Base-by-base conservation (phyloP, 2,113 vertebrate species). In the Pomatorhinus ruficollis region DNA sequence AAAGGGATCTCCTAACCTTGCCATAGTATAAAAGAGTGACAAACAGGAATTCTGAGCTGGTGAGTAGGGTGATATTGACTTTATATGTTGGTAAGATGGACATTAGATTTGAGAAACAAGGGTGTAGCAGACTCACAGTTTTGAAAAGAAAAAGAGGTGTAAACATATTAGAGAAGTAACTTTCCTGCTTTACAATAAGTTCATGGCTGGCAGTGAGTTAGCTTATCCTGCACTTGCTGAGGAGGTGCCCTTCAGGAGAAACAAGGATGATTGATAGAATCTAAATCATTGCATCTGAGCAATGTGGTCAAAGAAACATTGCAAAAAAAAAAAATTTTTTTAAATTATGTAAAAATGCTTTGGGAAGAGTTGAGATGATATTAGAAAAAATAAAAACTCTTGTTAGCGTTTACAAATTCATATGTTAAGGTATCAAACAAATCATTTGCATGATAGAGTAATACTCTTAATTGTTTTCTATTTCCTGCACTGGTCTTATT, bases 1-100 rank as follows among this genome's bases (percentile, higher is more conserved):
- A 94, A 96, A 80, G 17, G 28, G 75, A 64, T 44, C 86, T 84
- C 20, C 31, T 70, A 96, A 90, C 40, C 59, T 80, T 93, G 50
- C 23, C 8, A 4, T 25, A 87, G 64, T 42, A 20, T 75, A 83
- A 59, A 84, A 91, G 18, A 27, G 10, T 28, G 45, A 52, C 56
- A 95, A 80, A 84, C 13, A 83, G 33, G 81, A 91, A 71, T 75
- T 88, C 64, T 88, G 60, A 76, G 30, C 47, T 92, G 20, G 33
- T n/a, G 15, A 33, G 10, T 69, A 70, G n/a, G 13, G 40, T 88
- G 27, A 66, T 72, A 87, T 27, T 3, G 35, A 40, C 61, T 50
- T 82, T 65, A 8, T 63, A 37, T 44, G 2, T 47, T 33, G 39
- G 44, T 20, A 84, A 79, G 12, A 30, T 47, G 77, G 31, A 79